phyloP scores from a whole-genome alignment of 2,888 invertebrate genomes.

The Diploptera punctata region DNA sequence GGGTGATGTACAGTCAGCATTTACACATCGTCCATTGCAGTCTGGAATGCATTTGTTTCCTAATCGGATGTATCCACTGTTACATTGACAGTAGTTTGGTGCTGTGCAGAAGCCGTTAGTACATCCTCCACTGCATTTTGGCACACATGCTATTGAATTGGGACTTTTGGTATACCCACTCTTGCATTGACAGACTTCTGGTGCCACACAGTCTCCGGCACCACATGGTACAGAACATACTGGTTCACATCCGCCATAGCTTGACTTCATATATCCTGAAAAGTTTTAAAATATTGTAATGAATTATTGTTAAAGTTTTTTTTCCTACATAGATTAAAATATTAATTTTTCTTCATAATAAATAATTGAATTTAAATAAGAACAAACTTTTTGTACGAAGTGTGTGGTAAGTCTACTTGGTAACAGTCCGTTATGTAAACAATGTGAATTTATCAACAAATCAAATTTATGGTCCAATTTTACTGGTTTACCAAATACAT shows the following conservation, averaged over 20 bases:
- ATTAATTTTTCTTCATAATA: no score
- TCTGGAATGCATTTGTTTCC: background rate
- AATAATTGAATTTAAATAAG: no score
- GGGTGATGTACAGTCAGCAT: background rate
- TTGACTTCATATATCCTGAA: no score
- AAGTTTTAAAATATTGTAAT: no score
- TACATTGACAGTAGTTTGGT: conserved; percentile 25
- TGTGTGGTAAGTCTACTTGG: no score
- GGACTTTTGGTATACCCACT: conserved; percentile 31
- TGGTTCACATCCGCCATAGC: conserved; percentile 38
- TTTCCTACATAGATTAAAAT: no score
- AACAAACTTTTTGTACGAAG: no score
- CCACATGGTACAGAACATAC: conserved; percentile 49
- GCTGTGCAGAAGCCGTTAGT: conserved; percentile 47
- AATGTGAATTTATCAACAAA: no score
- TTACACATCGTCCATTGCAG: background rate
- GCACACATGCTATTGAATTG: conserved; percentile 40
- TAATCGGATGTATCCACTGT: background rate
- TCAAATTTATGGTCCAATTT: no score
- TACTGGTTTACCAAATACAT: no score
- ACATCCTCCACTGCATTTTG: conserved; percentile 45
- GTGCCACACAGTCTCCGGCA: conserved; percentile 59
- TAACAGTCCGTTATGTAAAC: no score
- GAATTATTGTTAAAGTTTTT: no score
- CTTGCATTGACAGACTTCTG: conserved; percentile 56